Percentiles rank a stretch among this genome's conserved stretches.
These are phyloP conservation scores for Parnassius mnemosyne DNA, from an alignment of 2,888 invertebrate species.

Conservation along the genomic window DNA sequence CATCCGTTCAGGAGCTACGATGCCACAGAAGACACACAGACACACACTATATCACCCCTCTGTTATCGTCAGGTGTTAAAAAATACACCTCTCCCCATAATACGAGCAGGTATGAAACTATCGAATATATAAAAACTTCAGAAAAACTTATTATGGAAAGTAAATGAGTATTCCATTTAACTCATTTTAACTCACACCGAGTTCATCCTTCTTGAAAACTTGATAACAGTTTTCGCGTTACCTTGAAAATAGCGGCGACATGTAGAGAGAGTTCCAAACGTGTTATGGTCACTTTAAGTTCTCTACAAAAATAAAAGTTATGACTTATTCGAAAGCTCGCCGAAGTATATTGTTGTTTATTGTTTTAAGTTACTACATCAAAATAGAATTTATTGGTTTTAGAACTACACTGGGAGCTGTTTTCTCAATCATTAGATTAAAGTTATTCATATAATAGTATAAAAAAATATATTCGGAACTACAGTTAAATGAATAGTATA, in stretches of 20 bases:
- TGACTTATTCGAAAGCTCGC: conserved; percentile 13
- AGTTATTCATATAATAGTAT: not conserved
- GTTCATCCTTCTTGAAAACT: conserved; percentile 12
- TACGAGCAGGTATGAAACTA: no score
- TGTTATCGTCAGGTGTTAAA: no score
- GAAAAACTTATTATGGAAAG: no score
- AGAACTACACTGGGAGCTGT: not conserved
- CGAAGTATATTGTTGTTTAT: conserved; percentile 15
- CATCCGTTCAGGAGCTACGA: no score
- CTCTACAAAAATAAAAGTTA: conserved; percentile 18
- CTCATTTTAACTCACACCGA: no score
- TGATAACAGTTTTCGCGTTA: conserved; percentile 4
- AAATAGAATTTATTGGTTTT: conserved; percentile 14
- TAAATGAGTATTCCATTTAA: no score
- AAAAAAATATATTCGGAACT: not conserved
- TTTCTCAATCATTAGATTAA: no score
- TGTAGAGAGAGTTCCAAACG: conserved; percentile 15
- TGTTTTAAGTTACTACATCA: conserved; percentile 12
- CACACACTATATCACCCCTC: no score
- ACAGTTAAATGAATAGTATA: not conserved
- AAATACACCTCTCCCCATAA: no score
- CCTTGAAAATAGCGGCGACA: conserved; percentile 14
- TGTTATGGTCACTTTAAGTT: conserved; percentile 25
- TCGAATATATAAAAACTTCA: no score
- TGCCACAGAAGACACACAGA: no score